Conservation (phyloP, 2,888 invertebrate species). For the Zelleria hepariella region DNA sequence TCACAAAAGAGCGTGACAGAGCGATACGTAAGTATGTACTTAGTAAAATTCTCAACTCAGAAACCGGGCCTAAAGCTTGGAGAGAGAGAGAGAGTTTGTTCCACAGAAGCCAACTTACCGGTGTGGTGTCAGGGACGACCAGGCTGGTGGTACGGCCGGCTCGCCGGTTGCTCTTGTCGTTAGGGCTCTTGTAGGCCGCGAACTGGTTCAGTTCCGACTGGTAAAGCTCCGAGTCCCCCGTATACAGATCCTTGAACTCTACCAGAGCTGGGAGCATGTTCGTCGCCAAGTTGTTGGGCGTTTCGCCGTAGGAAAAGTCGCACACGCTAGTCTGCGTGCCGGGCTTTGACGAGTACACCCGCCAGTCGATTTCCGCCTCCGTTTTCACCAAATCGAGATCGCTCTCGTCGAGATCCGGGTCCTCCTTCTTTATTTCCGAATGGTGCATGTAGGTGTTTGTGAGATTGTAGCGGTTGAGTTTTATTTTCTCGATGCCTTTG, state of each 20-base stretch:
- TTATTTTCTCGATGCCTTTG: neutral
- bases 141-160: neutral
- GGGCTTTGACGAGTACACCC: slow-evolving; percentile 22
- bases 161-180: slow-evolving; percentile 31
- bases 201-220: neutral
- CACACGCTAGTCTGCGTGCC: slow-evolving; percentile 18
- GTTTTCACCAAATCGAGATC: slow-evolving; percentile 41
- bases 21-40: no score
- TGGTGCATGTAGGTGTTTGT: slow-evolving; percentile 26
- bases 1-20: no score
- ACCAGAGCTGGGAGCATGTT: slow-evolving; percentile 29
- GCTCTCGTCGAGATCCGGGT: slow-evolving; percentile 27
- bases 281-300: slow-evolving; percentile 30
- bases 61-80: neutral
- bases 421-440: slow-evolving; percentile 27
- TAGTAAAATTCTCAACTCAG: no score
- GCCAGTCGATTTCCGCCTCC: slow-evolving; percentile 43
- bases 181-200: slow-evolving; percentile 9
- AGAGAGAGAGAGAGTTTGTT: neutral
- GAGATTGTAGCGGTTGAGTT: slow-evolving; percentile 23
- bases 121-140: neutral
- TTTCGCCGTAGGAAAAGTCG: slow-evolving; percentile 52
- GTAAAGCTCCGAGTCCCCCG: slow-evolving; percentile 19
- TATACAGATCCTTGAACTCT: slow-evolving; percentile 42
- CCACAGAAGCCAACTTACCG: neutral